Base-by-base conservation (phyloP, 2,113 vertebrate species). In the Corynorhinus townsendii region DNA sequence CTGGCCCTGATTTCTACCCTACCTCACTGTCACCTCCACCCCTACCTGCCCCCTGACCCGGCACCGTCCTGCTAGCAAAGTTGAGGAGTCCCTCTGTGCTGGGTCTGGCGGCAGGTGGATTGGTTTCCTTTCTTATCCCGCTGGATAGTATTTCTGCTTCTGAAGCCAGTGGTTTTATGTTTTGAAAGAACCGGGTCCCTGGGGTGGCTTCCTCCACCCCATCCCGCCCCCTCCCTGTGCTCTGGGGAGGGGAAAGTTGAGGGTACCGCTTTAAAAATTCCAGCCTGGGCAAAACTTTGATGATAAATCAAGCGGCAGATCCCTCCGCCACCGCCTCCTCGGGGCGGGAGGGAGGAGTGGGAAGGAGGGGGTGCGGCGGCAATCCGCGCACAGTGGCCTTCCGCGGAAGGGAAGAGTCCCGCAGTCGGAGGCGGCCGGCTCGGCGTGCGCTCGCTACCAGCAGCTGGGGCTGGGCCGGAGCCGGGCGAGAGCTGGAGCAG, bases 301-400 rank as follows among this genome's bases (percentile, higher is more conserved):
- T 96, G 98, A 96, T 98, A 96, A 96, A 98, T 97, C 97, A 96
- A 92, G 97, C 84, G 54, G 96, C 94, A 98, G 98, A 99, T 99
- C 98, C 98, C 96, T 99, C 99, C 99, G 99, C 99, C 98, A 98
- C 98, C 97, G 95, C 98, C 98, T 97, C 97, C 97, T 96, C 97
- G 12, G 93, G 93, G 97, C 81, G 88, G 95, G 95, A 38, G 94
- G 95, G 96, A 72, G 96, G 93, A 73, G 89, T 3, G 80, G 66
- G 77, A 26, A 88, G 54, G 90, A 56, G 93, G 84, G 96, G 95
- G 92, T 93, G 97, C 97, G 79, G 96, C 95, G 91, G 96, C 92
- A 0, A 62, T 11, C 79, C 47, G 94, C 52, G 90, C 95, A 73
- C 26, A 45, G 97, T 97, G 97, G 97, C 96, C 98, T 97, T 98